These are phyloP conservation scores for Scotopteryx bipunctaria DNA, from an alignment of 2,888 invertebrate genomes.

Conservation along the genomic window DNA sequence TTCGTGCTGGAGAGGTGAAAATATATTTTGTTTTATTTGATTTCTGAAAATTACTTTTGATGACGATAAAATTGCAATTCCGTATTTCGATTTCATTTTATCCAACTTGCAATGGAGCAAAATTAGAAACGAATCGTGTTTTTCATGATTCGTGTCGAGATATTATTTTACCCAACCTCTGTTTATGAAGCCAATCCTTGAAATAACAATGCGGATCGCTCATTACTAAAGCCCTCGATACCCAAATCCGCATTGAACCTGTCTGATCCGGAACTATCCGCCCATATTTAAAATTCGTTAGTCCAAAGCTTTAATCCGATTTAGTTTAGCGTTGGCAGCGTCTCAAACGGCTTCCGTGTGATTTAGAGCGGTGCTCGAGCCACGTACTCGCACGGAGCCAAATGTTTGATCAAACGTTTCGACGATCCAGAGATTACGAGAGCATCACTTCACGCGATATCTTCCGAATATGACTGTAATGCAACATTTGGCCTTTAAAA, in stretches of 20 bases:
- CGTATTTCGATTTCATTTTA: too few species aligned
- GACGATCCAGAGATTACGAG: constrained; percentile 18
- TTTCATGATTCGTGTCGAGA: too few species aligned
- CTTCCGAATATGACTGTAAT: not conserved
- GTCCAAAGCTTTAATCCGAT: constrained; percentile 51
- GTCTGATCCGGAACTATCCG: constrained; percentile 49
- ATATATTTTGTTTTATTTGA: too few species aligned
- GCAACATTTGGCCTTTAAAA: not conserved
- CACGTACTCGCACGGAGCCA: constrained; percentile 24
- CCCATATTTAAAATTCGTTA: constrained; percentile 68
- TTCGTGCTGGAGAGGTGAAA: too few species aligned
- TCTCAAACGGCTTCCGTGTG: constrained; percentile 55
- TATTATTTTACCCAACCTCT: too few species aligned
- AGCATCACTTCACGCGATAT: constrained; percentile 4
- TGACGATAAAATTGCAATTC: too few species aligned
- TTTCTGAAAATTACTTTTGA: too few species aligned
- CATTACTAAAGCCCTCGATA: not conserved
- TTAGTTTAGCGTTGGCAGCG: constrained; percentile 56
- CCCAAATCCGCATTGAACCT: constrained; percentile 29
- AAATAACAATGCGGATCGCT: too few species aligned
- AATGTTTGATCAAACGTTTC: constrained; percentile 37
- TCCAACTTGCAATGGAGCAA: too few species aligned
- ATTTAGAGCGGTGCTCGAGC: constrained; percentile 41
- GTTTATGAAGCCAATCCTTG: too few species aligned
- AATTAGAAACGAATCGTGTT: too few species aligned